Percentiles rank a stretch among this genome's conserved stretches.
These are phyloP conservation scores for Lordiphosa clarofinis DNA, from an alignment of 1,140 invertebrate species.

Conservation along the genomic window DNA sequence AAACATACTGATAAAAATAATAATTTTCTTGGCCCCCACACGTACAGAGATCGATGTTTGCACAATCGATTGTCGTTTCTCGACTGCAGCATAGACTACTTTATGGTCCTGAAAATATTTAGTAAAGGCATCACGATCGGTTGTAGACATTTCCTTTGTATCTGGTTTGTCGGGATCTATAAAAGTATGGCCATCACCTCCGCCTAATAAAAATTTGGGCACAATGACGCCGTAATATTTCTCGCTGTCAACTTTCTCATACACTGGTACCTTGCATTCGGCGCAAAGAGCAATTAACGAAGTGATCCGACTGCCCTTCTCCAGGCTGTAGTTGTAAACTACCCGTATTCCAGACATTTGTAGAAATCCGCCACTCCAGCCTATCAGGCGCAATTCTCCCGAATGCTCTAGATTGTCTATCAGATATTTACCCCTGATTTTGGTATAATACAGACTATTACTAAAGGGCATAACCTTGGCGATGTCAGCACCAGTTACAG, in stretches of 20 bases:
- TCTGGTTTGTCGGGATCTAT: too few species aligned
- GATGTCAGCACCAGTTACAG: constrained; percentile 56
- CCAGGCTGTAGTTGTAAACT: constrained; percentile 80
- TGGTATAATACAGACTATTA: constrained; percentile 80
- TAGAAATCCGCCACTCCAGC: constrained; percentile 82
- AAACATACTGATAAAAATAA: too few species aligned
- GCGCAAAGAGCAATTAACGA: constrained; percentile 81
- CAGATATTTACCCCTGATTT: constrained; percentile 80
- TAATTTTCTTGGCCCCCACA: too few species aligned
- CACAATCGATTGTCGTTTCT: too few species aligned
- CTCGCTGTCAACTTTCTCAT: constrained; percentile 3
- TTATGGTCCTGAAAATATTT: too few species aligned
- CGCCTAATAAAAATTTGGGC: constrained; percentile 42
- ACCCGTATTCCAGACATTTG: constrained; percentile 83
- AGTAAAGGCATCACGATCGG: too few species aligned
- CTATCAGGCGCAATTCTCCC: constrained; percentile 79
- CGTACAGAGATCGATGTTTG: too few species aligned
- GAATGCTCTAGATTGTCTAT: constrained; percentile 81
- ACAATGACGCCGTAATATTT: constrained; percentile 81
- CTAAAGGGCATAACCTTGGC: constrained; percentile 82
- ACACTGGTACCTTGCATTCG: constrained; percentile 80
- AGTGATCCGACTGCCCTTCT: constrained; percentile 80
- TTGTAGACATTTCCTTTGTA: too few species aligned
- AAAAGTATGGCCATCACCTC: constrained; percentile 7
- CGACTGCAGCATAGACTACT: too few species aligned